Conservation (phyloP, 2,888 invertebrate species). For the Erynnis tages region DNA sequence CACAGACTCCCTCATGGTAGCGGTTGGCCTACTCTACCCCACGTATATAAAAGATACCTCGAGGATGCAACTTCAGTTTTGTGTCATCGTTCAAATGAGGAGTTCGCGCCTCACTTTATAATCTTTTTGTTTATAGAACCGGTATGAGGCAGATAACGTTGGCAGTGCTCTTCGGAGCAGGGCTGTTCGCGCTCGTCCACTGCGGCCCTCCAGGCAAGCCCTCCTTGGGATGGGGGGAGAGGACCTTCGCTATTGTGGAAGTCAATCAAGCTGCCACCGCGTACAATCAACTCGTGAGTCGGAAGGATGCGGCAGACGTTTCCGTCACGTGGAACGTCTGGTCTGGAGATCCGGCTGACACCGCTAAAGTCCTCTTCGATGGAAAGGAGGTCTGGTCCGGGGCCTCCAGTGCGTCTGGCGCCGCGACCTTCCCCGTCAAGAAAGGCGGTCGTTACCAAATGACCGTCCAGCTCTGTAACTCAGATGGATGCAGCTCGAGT, state of each 20-base stretch:
- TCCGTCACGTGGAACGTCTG: slow-evolving; percentile 75
- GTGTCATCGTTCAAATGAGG: slow-evolving; percentile 57
- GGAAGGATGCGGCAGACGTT: slow-evolving; percentile 67
- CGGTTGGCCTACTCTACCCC: slow-evolving; percentile 76
- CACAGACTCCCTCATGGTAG: slow-evolving; percentile 62
- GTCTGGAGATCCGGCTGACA: slow-evolving; percentile 69
- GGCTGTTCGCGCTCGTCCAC: slow-evolving; percentile 46
- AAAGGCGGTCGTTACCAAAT: slow-evolving; percentile 73
- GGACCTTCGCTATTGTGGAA: slow-evolving; percentile 71
- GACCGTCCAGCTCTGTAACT: slow-evolving; percentile 69
- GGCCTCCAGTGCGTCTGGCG: slow-evolving; percentile 48
- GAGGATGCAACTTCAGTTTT: slow-evolving; percentile 62
- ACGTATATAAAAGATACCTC: slow-evolving; percentile 71
- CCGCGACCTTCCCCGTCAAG: slow-evolving; percentile 70
- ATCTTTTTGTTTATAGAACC: slow-evolving; percentile 60
- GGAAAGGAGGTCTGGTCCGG: slow-evolving; percentile 69
- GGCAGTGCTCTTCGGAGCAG: slow-evolving; percentile 50
- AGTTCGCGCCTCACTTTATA: slow-evolving; percentile 48
- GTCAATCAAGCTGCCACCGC: slow-evolving; percentile 77
- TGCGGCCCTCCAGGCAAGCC: slow-evolving; percentile 70
- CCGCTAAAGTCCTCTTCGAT: slow-evolving; percentile 58
- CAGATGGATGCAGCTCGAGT: slow-evolving; percentile 67
- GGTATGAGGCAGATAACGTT: slow-evolving; percentile 62
- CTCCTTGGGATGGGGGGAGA: slow-evolving; percentile 72
- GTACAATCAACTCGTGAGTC: slow-evolving; percentile 71